Evolutionary conservation across 2,113 vertebrate species (phyloP).

Genomic region (Forbesichthys agassizii): DNA sequence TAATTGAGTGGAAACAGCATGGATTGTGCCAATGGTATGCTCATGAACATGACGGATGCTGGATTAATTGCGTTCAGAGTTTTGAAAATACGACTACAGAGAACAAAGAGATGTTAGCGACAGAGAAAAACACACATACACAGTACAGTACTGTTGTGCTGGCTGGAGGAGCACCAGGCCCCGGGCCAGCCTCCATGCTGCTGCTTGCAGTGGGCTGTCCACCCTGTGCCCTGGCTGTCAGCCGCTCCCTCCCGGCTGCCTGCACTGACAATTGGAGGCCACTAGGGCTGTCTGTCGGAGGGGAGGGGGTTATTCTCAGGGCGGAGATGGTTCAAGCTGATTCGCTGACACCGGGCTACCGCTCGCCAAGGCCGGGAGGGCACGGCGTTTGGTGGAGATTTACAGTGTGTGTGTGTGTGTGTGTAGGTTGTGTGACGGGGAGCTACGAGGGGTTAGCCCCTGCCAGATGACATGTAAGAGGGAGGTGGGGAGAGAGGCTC

Average conservation of each 20-base stretch:
- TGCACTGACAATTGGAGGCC: constrained; percentile 76
- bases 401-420: constrained; percentile 17
- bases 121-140: too few species aligned
- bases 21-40: too few species aligned
- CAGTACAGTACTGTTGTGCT: too few species aligned
- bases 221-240: constrained; percentile 77
- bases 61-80: too few species aligned
- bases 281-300: constrained; percentile 77
- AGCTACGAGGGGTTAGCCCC: constrained; percentile 73
- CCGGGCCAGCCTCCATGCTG: constrained; percentile 51
- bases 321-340: constrained; percentile 77
- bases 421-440: constrained; percentile 66
- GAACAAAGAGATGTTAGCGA: too few species aligned
- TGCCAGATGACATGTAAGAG: constrained; percentile 74
- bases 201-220: constrained; percentile 62
- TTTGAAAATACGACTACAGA: too few species aligned
- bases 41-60: too few species aligned
- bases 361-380: constrained; percentile 69
- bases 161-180: too few species aligned
- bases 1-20: too few species aligned
- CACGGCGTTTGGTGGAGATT: constrained; percentile 59
- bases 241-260: constrained; percentile 67
- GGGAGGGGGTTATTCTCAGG: constrained; percentile 72
- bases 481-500: constrained; percentile 58
- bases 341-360: constrained; percentile 73